Evolutionary conservation across 2,888 invertebrate genomes (phyloP).

Genomic region (Zhuqinia jingwanae): DNA sequence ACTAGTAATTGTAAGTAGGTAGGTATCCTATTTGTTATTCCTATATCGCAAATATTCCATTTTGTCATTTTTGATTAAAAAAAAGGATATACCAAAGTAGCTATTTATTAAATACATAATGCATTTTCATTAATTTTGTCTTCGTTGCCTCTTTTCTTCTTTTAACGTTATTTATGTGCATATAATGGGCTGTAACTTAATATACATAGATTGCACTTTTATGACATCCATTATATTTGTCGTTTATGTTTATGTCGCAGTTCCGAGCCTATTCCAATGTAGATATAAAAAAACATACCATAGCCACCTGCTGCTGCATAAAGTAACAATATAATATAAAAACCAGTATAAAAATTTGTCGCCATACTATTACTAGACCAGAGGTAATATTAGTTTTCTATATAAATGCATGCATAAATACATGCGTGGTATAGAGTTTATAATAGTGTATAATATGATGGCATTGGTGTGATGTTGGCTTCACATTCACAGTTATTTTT

Average conservation of each 20-base stretch:
- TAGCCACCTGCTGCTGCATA: background rate
- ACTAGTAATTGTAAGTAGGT: too few species aligned
- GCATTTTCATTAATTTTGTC: too few species aligned
- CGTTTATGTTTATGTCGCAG: background rate
- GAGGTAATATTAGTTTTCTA: background rate
- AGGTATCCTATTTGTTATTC: too few species aligned
- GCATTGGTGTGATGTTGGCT: background rate
- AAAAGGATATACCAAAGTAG: too few species aligned
- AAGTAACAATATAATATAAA: background rate
- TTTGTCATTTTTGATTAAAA: too few species aligned
- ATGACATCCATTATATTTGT: background rate
- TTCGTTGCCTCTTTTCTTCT: too few species aligned
- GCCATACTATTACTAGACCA: background rate
- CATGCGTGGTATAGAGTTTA: background rate
- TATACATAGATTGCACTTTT: too few species aligned
- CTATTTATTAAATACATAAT: too few species aligned
- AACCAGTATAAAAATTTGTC: slow-evolving; percentile 8
- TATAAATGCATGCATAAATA: background rate
- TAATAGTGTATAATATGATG: background rate
- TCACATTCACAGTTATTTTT: slow-evolving; percentile 29
- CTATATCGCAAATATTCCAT: too few species aligned
- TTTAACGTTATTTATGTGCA: too few species aligned
- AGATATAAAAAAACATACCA: background rate
- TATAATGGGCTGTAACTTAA: too few species aligned
- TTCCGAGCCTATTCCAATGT: background rate